Percentiles rank a stretch among this genome's conserved stretches.
phyloP scores from a whole-genome alignment of 2,888 invertebrate species.

The Mesorhabditis sp. region DNA sequence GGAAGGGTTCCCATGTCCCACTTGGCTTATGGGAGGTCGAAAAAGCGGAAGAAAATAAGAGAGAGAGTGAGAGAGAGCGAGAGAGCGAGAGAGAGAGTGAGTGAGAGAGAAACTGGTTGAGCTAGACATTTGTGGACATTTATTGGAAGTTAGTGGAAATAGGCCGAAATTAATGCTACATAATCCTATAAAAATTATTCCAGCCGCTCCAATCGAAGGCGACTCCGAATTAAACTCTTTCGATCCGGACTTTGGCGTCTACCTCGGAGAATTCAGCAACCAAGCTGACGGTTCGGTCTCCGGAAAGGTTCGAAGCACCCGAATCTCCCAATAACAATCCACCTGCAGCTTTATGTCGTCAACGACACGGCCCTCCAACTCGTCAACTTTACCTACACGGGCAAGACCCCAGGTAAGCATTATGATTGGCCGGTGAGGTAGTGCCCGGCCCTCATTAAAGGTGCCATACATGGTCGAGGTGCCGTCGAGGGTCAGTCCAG shows the following conservation, averaged over 20 bases:
- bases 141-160: too few relatives aligned
- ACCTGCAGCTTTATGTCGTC: constrained; percentile 46
- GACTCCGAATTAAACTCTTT: constrained; percentile 26
- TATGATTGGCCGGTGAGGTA: neutral
- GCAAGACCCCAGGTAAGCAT: constrained; percentile 41
- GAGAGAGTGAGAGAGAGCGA: too few relatives aligned
- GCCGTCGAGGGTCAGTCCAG: constrained; percentile 14
- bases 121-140: too few relatives aligned
- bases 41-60: too few relatives aligned
- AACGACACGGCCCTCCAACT: constrained; percentile 56
- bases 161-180: too few relatives aligned
- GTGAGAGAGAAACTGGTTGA: too few relatives aligned
- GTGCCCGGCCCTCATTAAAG: neutral
- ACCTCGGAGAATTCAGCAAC: constrained; percentile 40
- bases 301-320: constrained; percentile 22
- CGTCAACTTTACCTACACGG: constrained; percentile 55
- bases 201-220: too few relatives aligned
- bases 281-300: constrained; percentile 27
- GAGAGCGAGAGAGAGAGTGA: too few relatives aligned
- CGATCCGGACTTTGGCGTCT: constrained; percentile 45
- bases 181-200: too few relatives aligned
- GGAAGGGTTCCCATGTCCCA: too few relatives aligned
- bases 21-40: too few relatives aligned
- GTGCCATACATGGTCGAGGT: constrained; percentile 13
- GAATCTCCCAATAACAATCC: neutral